Evolutionary conservation across 1,140 invertebrate species (phyloP).

Genomic region (Cydia strobilella): DNA sequence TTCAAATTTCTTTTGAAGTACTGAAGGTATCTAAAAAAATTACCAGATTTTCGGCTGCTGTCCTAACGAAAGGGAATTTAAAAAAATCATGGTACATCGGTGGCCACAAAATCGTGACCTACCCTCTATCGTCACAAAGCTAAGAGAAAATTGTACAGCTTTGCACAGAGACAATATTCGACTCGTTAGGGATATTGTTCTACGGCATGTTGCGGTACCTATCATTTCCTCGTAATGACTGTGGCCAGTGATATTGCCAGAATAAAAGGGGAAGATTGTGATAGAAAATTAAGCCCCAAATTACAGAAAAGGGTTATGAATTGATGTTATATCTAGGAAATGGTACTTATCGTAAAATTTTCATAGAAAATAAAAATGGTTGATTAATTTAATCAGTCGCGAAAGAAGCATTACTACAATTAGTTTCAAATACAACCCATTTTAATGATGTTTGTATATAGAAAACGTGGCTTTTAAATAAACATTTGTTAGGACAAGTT

Average conservation of each 20-base stretch:
- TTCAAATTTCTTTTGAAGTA: too few species aligned
- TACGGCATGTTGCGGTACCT: neutral
- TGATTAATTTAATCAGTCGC: neutral
- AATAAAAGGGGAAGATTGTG: constrained; percentile 16
- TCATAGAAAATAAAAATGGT: neutral
- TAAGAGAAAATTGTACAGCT: neutral
- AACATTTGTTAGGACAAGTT: neutral
- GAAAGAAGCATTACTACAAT: neutral
- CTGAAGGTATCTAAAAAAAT: too few species aligned
- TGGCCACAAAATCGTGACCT: neutral
- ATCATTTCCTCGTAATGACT: constrained; percentile 23
- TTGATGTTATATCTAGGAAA: neutral
- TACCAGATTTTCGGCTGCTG: too few species aligned
- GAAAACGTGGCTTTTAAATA: neutral
- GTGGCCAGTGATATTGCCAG: constrained; percentile 7
- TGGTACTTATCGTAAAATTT: neutral
- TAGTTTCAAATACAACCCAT: neutral
- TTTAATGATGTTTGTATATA: neutral
- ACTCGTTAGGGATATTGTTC: neutral
- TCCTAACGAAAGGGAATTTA: too few species aligned
- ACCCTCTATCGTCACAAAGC: neutral
- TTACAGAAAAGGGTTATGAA: neutral
- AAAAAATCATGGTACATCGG: too few species aligned
- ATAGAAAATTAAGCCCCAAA: constrained; percentile 14
- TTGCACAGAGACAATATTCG: constrained; percentile 17